Conservation (phyloP, 2,888 invertebrate genomes). For the Meandrusa payeni region DNA sequence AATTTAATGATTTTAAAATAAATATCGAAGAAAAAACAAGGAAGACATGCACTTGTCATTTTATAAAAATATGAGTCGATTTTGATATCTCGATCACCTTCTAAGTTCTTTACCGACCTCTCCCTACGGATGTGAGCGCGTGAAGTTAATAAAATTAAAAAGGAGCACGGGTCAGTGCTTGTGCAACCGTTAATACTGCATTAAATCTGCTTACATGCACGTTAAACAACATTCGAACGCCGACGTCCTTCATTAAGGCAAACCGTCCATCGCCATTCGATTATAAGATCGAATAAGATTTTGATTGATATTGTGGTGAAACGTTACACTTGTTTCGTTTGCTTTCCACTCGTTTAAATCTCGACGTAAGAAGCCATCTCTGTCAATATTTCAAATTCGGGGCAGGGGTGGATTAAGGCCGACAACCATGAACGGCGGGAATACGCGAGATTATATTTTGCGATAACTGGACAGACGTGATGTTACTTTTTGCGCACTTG, state of each 20-base stretch:
- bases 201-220: slow-evolving; percentile 33
- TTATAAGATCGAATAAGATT: slow-evolving; percentile 64
- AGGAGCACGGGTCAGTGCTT: slow-evolving; percentile 19
- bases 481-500: slow-evolving; percentile 21
- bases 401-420: slow-evolving; percentile 49
- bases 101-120: slow-evolving; percentile 10
- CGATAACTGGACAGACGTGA: slow-evolving; percentile 22
- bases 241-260: slow-evolving; percentile 62
- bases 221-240: slow-evolving; percentile 38
- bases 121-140: slow-evolving; percentile 8
- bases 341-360: slow-evolving; percentile 36
- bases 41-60: slow-evolving; percentile 3
- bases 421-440: slow-evolving; percentile 45
- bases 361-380: slow-evolving; percentile 36
- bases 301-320: slow-evolving; percentile 67
- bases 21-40: slow-evolving; percentile 33
- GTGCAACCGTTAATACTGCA: slow-evolving; percentile 31
- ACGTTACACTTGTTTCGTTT: slow-evolving; percentile 41
- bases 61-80: slow-evolving; percentile 21
- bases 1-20: too few relatives aligned
- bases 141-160: slow-evolving; percentile 22
- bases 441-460: slow-evolving; percentile 25
- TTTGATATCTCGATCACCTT: slow-evolving; percentile 25
- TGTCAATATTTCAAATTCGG: slow-evolving; percentile 39
- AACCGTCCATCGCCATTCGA: slow-evolving; percentile 49